Evolutionary conservation across 2,113 vertebrate genomes (phyloP), one percentile per base, ranked within the genome.

Genomic region (Barbus barbus): DNA sequence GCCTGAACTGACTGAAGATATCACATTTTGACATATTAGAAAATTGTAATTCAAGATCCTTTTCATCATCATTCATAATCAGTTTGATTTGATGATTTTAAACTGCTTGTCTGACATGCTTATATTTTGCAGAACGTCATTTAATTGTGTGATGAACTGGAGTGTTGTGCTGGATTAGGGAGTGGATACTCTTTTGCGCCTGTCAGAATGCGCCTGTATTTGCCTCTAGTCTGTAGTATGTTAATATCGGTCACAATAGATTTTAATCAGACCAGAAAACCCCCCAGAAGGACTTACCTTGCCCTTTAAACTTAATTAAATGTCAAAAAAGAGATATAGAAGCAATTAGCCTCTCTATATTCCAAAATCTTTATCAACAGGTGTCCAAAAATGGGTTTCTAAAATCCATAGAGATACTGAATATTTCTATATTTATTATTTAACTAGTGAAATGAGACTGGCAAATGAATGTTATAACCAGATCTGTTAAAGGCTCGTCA

Each of bases 261-360:
- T 41, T 36, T 36, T 20, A 44, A 61, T 75, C 7, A 51, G 26
- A 28, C 56, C 36, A 13, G 11, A 56, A 77, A 58, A n/a, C 5
- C 51, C 28, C 51, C 51, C 33, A 60, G 53, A 78, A 44, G 77
- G 36, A 26, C 36, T 63, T 41, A 28, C 56, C 4, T 61, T 63
- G 77, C 77, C 36, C 77, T 79, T 79, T 79, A 79, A 41, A 44
- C 38, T 61, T 79, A 79, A 79, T 79, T 61, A 79, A 79, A 79
- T 61, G 77, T 80, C 58, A 65, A 80, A 65, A 48, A 80, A 80
- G 78, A 67, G 78, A 67, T 80, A 28, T 80, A 67, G 78, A 67
- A 67, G 78, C 38, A 65, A 80, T 63, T 80, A 33, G 18, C 9
- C 38, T 67, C 11, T 20, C 36, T 46, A 38, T 63, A 46, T 44